These are phyloP conservation scores for Pachliopta kotzebuea DNA, from an alignment of 2,888 invertebrate genomes.

Conservation along the genomic window DNA sequence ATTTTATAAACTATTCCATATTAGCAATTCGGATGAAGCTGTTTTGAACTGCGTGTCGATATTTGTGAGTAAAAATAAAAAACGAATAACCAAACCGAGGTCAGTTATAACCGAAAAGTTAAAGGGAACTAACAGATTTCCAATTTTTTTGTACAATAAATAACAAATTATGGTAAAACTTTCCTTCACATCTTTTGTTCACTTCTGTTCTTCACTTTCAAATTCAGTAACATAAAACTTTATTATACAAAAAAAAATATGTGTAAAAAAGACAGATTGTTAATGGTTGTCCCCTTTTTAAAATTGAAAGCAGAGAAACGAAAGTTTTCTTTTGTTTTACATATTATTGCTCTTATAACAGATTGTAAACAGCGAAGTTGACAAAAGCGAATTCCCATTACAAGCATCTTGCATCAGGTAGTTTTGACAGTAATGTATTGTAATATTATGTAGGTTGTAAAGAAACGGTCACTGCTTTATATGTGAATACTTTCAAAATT, in stretches of 20 bases:
- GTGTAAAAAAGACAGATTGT: background rate
- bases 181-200: too few relatives aligned
- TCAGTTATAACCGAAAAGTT: too few relatives aligned
- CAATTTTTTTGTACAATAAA: too few relatives aligned
- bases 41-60: too few relatives aligned
- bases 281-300: slow-evolving; percentile 31
- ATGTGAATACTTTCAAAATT: slow-evolving; percentile 22
- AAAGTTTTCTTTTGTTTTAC: slow-evolving; percentile 45
- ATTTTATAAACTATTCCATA: too few relatives aligned
- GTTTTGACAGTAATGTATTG: slow-evolving; percentile 24
- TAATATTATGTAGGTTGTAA: slow-evolving; percentile 21
- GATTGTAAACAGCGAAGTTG: slow-evolving; percentile 31
- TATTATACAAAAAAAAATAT: background rate
- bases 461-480: slow-evolving; percentile 23
- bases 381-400: slow-evolving; percentile 21
- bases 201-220: background rate
- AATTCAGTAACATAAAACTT: background rate
- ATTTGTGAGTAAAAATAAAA: too few relatives aligned
- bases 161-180: too few relatives aligned
- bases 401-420: slow-evolving; percentile 28
- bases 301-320: slow-evolving; percentile 51
- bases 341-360: slow-evolving; percentile 17
- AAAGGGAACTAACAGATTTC: too few relatives aligned
- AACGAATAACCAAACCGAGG: too few relatives aligned
- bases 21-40: too few relatives aligned